Evolutionary conservation across 2,113 vertebrate genomes (phyloP), one percentile per base, ranked within the genome.

Genomic region (Cariama cristata): DNA sequence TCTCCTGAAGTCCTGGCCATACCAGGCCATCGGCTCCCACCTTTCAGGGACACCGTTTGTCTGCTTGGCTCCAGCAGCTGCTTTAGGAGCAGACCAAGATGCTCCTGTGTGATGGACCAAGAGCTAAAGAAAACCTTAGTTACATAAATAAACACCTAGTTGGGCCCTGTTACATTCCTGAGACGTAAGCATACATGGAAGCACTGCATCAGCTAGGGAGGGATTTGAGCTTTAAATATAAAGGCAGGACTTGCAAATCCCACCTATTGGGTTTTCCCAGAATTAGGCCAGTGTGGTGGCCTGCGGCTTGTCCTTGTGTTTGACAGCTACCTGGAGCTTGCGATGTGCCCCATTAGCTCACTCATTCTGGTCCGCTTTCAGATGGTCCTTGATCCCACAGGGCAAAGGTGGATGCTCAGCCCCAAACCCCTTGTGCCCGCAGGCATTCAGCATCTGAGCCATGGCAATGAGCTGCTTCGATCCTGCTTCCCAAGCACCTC

Each of bases 31-130:
- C 9, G 55, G 11, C 19, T 90, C 27, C 42, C 44, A 77, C 5
- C 24, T 33, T 76, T 74, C 6, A 11, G 45, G 56, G 62, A 15
- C 19, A 14, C 19, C 0, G 0, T 6, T 74, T 42, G 27, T 19
- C 47, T 55, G 18, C 50, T 62, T 23, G 35, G 67, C 30, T 77
- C 68, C 7, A 59, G 50, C 35, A 64, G 69, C 76, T 83, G 64
- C 50, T 52, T 79, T 23, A 67, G 62, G 62, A 94, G 44, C 49
- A 72, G 44, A 68, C 3, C 26, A 14, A 47, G 67, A n/a, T 10
- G 35, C 35, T 63, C 23, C 60, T 26, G 16, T 2, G 10, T 28
- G 45, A 21, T 16, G 21, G 40, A 26, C 45, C 42, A 35, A 74
- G 69, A 85, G 69, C 33, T 53, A 73, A 81, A 62, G 7, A 9